Conservation (phyloP, 2,113 vertebrate genomes). For the Puma concolor region DNA sequence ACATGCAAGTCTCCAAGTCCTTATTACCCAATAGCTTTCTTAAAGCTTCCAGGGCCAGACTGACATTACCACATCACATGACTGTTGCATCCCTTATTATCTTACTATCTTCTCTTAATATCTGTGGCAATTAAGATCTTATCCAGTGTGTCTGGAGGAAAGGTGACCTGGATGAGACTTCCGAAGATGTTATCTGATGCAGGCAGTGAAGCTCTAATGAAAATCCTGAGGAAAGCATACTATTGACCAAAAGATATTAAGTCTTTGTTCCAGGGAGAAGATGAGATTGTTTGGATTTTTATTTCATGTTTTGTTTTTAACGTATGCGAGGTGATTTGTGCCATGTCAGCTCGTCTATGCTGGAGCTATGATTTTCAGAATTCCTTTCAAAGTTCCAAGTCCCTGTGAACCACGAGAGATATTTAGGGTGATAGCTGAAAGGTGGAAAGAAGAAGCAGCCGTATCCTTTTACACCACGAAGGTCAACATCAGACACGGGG, state of each 20-base stretch:
- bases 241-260: background rate
- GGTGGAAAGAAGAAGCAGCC: background rate
- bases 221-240: conserved; percentile 23
- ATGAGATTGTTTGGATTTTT: background rate
- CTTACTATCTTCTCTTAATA: conserved; percentile 71
- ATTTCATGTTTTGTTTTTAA: conserved; percentile 1
- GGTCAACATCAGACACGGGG: accelerated
- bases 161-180: conserved; percentile 55
- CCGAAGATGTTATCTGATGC: conserved; percentile 60
- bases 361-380: background rate
- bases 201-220: conserved; percentile 35
- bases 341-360: background rate
- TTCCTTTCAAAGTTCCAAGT: background rate
- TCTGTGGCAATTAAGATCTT: conserved; percentile 67
- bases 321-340: background rate
- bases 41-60: conserved; percentile 61
- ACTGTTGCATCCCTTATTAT: conserved; percentile 64
- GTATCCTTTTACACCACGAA: background rate
- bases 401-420: background rate
- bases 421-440: background rate
- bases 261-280: conserved; percentile 28
- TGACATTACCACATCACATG: conserved; percentile 68
- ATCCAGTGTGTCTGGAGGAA: conserved; percentile 70
- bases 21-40: conserved; percentile 59
- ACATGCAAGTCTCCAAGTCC: background rate